Conservation (phyloP, 2,797 vertebrate genomes). For the Sebastes iracundus region DNA sequence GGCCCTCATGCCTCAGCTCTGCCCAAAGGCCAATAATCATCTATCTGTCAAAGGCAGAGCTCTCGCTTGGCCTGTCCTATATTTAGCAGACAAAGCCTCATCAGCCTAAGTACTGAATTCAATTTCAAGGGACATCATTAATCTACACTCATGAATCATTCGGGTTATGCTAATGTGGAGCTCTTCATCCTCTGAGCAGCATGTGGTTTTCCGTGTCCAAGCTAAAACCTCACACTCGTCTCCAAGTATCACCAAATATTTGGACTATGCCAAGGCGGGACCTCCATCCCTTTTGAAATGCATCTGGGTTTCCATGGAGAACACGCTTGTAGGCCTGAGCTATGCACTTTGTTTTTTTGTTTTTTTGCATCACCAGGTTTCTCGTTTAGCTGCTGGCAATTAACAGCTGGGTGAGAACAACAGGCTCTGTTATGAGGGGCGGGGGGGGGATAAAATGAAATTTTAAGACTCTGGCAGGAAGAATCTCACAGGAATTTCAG, state of each 20-base stretch:
- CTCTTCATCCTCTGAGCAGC: conserved; percentile 25
- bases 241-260: background rate
- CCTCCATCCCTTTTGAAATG: background rate
- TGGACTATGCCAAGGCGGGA: background rate
- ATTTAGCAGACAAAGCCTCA: conserved; percentile 78
- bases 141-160: conserved; percentile 73
- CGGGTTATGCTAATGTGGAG: conserved; percentile 40
- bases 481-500: conserved; percentile 11
- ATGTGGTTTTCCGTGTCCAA: conserved; percentile 9
- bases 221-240: background rate
- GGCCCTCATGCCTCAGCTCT: conserved; percentile 13
- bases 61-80: conserved; percentile 52
- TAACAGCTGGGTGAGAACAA: conserved; percentile 52
- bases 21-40: conserved; percentile 61
- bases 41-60: conserved; percentile 53
- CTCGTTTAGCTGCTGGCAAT: conserved; percentile 42
- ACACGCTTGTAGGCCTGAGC: background rate
- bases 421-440: background rate
- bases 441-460: background rate
- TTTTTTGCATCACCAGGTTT: conserved; percentile 27
- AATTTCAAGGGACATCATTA: conserved; percentile 72
- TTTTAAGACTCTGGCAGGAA: conserved; percentile 21
- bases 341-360: background rate
- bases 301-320: conserved; percentile 23
- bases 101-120: conserved; percentile 77